phyloP scores from a whole-genome alignment of 2,113 vertebrate genomes.

The rabbit (Oryctolagus cuniculus) region DNA sequence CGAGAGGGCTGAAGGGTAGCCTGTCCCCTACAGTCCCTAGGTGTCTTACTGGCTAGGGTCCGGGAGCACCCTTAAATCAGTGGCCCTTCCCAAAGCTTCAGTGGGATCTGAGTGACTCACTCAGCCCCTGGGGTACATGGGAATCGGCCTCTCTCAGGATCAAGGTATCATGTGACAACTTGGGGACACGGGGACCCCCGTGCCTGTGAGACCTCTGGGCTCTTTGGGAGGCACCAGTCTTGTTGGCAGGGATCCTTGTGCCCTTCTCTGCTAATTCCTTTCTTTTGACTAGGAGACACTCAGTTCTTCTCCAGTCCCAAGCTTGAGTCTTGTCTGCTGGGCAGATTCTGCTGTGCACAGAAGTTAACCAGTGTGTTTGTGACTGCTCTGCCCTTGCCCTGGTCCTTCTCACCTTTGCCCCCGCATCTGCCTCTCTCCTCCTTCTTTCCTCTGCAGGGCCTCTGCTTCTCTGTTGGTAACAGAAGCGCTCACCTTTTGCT shows the following conservation, averaged over 20 bases:
- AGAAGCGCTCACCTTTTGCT: background rate
- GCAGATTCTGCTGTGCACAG: background rate
- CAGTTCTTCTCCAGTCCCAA: background rate
- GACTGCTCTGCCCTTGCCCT: background rate
- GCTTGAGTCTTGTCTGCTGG: background rate
- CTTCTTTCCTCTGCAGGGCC: background rate
- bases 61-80: background rate
- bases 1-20: background rate
- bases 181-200: background rate
- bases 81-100: background rate
- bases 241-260: background rate
- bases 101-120: background rate
- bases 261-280: background rate
- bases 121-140: background rate
- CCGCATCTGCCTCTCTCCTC: background rate
- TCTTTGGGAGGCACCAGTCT: background rate
- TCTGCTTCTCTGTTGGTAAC: background rate
- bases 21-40: no score
- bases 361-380: background rate
- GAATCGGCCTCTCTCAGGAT: background rate
- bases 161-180: background rate
- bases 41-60: background rate
- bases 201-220: background rate
- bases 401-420: background rate
- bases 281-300: background rate